Evolutionary conservation across 2,888 invertebrate genomes (phyloP).

Genomic region (Eupeodes luniger): DNA sequence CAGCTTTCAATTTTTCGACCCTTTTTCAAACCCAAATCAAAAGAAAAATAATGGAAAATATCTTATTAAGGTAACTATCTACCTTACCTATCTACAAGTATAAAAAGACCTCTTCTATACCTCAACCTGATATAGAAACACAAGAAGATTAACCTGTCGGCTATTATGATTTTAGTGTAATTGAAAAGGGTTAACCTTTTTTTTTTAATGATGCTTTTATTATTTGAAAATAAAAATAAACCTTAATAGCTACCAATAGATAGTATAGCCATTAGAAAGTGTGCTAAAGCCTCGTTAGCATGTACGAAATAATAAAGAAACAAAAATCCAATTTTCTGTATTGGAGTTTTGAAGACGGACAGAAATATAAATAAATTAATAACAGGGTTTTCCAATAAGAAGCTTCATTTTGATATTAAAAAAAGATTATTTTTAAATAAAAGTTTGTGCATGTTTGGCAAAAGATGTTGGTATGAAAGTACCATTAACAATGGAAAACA

Average conservation of each 20-base stretch:
- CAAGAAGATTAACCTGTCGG: conserved; percentile 56
- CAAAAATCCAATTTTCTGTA: neutral
- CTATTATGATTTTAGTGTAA: conserved; percentile 64
- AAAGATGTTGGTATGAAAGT: too few relatives aligned
- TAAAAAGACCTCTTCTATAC: conserved; percentile 14
- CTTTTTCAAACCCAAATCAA: conserved; percentile 33
- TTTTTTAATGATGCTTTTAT: neutral
- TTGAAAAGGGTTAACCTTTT: conserved; percentile 66
- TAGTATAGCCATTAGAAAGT: neutral
- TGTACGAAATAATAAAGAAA: neutral
- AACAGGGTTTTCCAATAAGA: too few relatives aligned
- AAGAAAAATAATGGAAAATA: conserved; percentile 19
- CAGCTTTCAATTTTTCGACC: neutral
- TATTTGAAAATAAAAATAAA: conserved; percentile 38
- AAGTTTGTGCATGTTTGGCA: too few relatives aligned
- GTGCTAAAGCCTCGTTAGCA: neutral
- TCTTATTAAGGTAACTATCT: conserved; percentile 19
- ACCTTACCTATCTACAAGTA: conserved; percentile 30
- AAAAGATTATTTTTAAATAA: too few relatives aligned
- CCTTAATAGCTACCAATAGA: neutral
- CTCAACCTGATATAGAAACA: neutral
- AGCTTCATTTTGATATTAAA: too few relatives aligned
- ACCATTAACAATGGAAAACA: too few relatives aligned
- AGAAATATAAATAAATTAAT: too few relatives aligned
- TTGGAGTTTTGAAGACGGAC: too few relatives aligned